These are phyloP conservation scores for Tribolium castaneum DNA, from an alignment of 1,140 invertebrate genomes.

Conservation along the genomic window DNA sequence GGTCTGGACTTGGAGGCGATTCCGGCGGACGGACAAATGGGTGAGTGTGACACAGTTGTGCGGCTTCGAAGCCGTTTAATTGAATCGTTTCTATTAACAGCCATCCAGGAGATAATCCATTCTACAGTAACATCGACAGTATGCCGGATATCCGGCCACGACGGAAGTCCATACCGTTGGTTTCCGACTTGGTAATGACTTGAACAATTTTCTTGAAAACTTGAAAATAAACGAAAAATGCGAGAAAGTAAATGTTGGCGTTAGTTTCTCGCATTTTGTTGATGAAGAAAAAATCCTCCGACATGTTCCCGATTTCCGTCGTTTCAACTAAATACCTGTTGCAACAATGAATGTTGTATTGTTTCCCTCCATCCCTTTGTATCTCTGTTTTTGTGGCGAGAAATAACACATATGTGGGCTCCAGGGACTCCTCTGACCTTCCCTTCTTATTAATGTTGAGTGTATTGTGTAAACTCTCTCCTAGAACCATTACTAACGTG, in stretches of 20 bases:
- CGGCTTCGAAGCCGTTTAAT: neutral
- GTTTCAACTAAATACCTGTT: neutral
- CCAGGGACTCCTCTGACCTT: neutral
- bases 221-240: neutral
- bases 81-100: constrained; percentile 67
- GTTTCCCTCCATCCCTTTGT: neutral
- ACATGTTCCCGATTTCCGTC: too few relatives aligned
- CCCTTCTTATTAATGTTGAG: constrained; percentile 36
- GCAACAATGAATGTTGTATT: neutral
- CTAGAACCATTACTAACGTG: constrained; percentile 60
- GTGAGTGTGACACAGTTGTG: constrained; percentile 65
- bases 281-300: too few relatives aligned
- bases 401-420: neutral
- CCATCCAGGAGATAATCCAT: constrained; percentile 94
- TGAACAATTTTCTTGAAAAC: neutral
- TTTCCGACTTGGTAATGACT: constrained; percentile 96
- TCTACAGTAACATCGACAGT: constrained; percentile 99
- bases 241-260: neutral
- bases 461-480: constrained; percentile 42
- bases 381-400: neutral
- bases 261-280: too few relatives aligned
- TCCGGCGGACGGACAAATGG: constrained; percentile 81
- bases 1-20: constrained; percentile 78
- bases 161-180: constrained; percentile 96
- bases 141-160: constrained; percentile 98